Base-by-base conservation (phyloP, 2,888 invertebrate genomes). In the Stegana nigrithorax region DNA sequence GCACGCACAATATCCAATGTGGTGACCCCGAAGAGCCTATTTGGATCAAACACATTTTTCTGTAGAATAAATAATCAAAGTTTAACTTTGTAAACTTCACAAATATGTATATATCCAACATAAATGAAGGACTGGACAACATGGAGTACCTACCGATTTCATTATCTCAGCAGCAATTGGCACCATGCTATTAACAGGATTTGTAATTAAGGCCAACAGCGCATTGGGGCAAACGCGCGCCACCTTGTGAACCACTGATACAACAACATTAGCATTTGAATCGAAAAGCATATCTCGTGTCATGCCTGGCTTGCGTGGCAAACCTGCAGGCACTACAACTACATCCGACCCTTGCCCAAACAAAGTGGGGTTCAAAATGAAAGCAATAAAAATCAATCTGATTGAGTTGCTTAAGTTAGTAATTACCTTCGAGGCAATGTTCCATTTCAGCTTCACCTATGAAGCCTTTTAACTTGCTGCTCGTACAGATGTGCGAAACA, bases 231-330 rank as follows among this genome's bases (percentile, higher is more conserved):
- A 90, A 67, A 89, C 89, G 83, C 92, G 88, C 1, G 96, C 93
- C 66, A 92, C 88, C 21, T 91, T 92, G 42, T 87, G 84, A 1
- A 92, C 91, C 63, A 99, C 87, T 83, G 95, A 93, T 8, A 93
- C 89, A 0, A 97, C 96, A 75, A 99, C 95, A 6, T 92, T 92
- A 4, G 97, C 98, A 84, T 98, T 98, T 0, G 93, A 95, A 86
- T 95, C 95, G 88, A 98, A 96, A 53, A 98, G 88, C 86, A 98
- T 97, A 83, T 97, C 96, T 67, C 97, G 90, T 14, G 93, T 94
- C 96, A 97, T 97, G 81, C 97, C 97, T 17, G 98, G 97, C 86
- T 97, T 97, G 72, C 97, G 91, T 32, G 98, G 96, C 2, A 97
- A 93, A 29, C 98, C 98, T 23, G 98, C 98, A 0, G 98, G 95